Base-by-base conservation (phyloP, 2,888 invertebrate genomes). In the Ashinkailepas kermadecensis region DNA sequence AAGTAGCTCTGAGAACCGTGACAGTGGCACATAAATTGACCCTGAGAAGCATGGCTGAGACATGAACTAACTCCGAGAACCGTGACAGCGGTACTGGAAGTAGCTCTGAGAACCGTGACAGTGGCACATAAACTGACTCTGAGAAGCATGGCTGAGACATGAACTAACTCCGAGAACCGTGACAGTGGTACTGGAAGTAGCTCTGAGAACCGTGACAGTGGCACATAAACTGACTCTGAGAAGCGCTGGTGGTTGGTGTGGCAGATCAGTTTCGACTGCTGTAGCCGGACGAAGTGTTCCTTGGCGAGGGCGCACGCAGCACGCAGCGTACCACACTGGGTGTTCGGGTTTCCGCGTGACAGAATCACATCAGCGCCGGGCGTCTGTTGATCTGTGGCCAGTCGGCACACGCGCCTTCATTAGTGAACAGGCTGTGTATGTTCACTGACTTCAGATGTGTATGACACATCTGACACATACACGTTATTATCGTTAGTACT, bases 171-270 rank as follows among this genome's bases (percentile, higher is more conserved):
- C n/a, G n/a, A n/a, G n/a, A n/a, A n/a, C n/a, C n/a, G n/a, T n/a
- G n/a, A n/a, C n/a, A n/a, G n/a, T n/a, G n/a, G n/a, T n/a, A n/a
- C n/a, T n/a, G n/a, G n/a, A n/a, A n/a, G n/a, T n/a, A n/a, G n/a
- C n/a, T n/a, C n/a, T 39, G 39, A 39, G 39, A 39, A 39, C 4
- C 39, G 4, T 39, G 39, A 39, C 39, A 39, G 39, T 39, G 1
- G 39, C 39, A 39, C 39, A 39, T 39, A 39, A 13, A 74, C 74
- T 74, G 10, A 74, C 74, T 74, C 74, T 0, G 74, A 54, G 56
- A 74, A 74, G 21, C 74, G 74, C 56, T 74, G 74, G 56, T 74
- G 56, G 9, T 74, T 18, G 56, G 13, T 74, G 56, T 74, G 74
- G 3, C 13, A 18, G 21, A 21, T 18, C 74, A 74, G 74, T 21